Percentiles rank a stretch among this genome's conserved stretches.
Evolutionary conservation across 2,888 invertebrate species (phyloP).

Genomic region (Tetragonisca angustula): DNA sequence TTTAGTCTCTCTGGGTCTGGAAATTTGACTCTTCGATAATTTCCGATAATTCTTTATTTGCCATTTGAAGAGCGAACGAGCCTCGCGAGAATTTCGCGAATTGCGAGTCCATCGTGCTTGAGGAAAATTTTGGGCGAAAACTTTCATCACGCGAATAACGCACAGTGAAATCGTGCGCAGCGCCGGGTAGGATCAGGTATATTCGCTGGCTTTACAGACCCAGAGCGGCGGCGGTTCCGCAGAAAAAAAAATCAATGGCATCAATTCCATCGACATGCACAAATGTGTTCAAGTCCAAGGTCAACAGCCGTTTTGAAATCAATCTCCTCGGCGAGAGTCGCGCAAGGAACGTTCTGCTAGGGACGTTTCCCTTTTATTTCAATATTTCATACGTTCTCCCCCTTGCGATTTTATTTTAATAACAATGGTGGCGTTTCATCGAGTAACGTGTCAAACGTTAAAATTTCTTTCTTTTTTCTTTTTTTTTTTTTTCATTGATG

Average conservation of each 20-base stretch:
- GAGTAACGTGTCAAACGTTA: neutral
- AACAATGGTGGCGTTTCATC: neutral
- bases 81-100: too few species aligned
- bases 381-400: slow-evolving; percentile 12
- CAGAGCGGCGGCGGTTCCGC: neutral
- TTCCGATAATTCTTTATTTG: neutral
- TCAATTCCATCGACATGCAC: slow-evolving; percentile 45
- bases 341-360: neutral
- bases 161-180: neutral
- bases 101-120: too few species aligned
- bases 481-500: neutral
- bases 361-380: slow-evolving; percentile 23
- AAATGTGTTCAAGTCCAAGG: slow-evolving; percentile 65
- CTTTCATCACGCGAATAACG: neutral
- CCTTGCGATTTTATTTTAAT: neutral
- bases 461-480: too few species aligned
- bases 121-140: neutral
- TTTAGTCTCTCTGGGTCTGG: neutral
- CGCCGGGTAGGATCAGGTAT: neutral
- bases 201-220: neutral
- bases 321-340: slow-evolving; percentile 15
- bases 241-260: slow-evolving; percentile 44
- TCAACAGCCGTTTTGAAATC: slow-evolving; percentile 60
- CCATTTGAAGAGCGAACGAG: too few species aligned
- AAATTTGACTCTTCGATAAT: neutral